These are phyloP conservation scores for human DNA, from an alignment of 2,113 vertebrate species.

Conservation along the genomic window DNA sequence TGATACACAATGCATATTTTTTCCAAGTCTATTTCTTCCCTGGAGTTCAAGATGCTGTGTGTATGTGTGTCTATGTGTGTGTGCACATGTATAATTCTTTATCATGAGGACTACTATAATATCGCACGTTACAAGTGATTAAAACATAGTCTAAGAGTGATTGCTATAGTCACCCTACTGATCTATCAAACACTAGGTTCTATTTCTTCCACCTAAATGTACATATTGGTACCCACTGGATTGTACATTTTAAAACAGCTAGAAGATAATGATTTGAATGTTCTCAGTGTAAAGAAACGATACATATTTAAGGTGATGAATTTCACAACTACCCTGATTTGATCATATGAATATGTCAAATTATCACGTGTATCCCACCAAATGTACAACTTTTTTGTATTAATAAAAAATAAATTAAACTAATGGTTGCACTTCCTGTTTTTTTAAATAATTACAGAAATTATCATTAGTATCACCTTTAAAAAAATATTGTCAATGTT, in stretches of 20 bases:
- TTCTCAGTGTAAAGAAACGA: neutral
- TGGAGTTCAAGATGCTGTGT: neutral
- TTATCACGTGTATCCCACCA: neutral
- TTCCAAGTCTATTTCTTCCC: neutral
- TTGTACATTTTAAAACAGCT: neutral
- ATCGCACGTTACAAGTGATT: neutral
- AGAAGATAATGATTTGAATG: neutral
- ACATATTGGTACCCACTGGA: neutral
- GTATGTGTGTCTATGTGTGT: neutral
- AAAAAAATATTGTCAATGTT: neutral
- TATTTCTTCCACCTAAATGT: neutral
- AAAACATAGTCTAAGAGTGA: neutral
- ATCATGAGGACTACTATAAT: neutral
- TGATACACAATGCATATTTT: neutral
- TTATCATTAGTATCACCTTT: neutral
- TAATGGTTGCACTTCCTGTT: neutral
- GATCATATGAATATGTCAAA: neutral
- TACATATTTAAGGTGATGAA: neutral
- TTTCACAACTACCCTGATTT: neutral
- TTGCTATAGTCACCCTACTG: neutral
- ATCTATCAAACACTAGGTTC: neutral
- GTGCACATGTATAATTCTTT: neutral
- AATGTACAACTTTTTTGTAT: neutral
- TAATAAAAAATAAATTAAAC: neutral
- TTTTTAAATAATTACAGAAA: neutral